phyloP scores from a whole-genome alignment of 2,888 invertebrate species.

The Drosophila ustulata region DNA sequence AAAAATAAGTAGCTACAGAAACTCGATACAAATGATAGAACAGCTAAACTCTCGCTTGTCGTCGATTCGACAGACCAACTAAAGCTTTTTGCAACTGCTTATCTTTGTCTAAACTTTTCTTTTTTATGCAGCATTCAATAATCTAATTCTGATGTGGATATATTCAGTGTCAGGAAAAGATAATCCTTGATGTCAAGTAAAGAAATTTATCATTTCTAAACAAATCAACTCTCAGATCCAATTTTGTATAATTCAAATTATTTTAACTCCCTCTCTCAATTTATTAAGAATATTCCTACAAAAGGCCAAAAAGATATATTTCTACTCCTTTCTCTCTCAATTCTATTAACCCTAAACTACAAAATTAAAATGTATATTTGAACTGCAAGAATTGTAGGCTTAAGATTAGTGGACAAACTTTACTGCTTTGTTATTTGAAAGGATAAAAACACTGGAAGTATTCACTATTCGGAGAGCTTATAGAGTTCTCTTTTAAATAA shows the following conservation, averaged over 20 bases:
- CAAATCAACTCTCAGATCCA: too few relatives aligned
- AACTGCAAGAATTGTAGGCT: not conserved
- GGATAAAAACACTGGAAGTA: conserved; percentile 23
- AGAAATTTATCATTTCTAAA: too few relatives aligned
- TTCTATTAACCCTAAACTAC: not conserved
- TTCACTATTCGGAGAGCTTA: conserved; percentile 29
- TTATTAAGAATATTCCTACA: too few relatives aligned
- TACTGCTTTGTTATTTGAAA: conserved; percentile 46
- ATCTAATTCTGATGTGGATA: too few relatives aligned
- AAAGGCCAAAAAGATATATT: too few relatives aligned
- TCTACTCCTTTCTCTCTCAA: not conserved
- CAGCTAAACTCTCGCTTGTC: not conserved
- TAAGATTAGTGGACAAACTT: conserved; percentile 18
- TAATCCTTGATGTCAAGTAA: too few relatives aligned
- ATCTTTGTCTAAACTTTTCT: not conserved
- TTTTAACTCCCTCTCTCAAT: too few relatives aligned
- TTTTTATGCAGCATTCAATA: too few relatives aligned
- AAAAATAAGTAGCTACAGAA: not conserved
- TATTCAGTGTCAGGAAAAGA: too few relatives aligned
- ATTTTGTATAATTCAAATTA: too few relatives aligned
- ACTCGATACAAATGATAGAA: not conserved
- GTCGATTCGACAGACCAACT: not conserved
- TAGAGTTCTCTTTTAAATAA: conserved; percentile 53
- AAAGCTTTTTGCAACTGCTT: not conserved
- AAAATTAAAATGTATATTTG: not conserved